Conservation (phyloP, 2,113 vertebrate species). For the Pan troglodytes region NHGRI_mPanTro3-v2.1_pri NC_072415.2:80130501-80131000, state of each 20-base stretch:
- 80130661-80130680: not conserved
- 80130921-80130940: not conserved
- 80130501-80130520: not conserved
- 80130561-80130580: too few relatives aligned
- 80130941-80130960: not conserved
- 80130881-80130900: not conserved
- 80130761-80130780: not conserved
- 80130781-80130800: not conserved
- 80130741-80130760: not conserved
- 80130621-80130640: too few relatives aligned
- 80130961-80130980: not conserved
- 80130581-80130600: too few relatives aligned
- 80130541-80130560: too few relatives aligned
- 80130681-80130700: not conserved
- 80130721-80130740: not conserved
- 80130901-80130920: not conserved
- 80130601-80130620: too few relatives aligned
- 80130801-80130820: not conserved
- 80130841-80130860: not conserved
- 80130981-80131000: not conserved
- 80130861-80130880: not conserved
- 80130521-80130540: too few relatives aligned
- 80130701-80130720: not conserved
- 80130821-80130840: not conserved
- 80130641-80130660: too few relatives aligned